These are phyloP conservation scores for Drosophila hydei DNA, from an alignment of 1,140 invertebrate genomes.

Conservation along the genomic window DNA sequence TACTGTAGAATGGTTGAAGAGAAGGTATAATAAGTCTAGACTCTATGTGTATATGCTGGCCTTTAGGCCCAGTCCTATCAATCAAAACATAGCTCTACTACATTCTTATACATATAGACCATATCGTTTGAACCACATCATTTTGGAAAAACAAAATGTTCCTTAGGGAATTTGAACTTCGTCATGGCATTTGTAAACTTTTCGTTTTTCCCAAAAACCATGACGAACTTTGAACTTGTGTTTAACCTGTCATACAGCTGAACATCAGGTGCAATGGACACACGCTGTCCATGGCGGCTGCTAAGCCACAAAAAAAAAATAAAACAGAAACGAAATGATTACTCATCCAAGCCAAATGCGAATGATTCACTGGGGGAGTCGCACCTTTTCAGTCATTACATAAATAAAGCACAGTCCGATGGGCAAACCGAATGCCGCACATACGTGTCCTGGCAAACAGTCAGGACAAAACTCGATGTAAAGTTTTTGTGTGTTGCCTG, in stretches of 20 bases:
- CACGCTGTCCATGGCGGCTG: conserved; percentile 13
- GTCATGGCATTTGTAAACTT: neutral
- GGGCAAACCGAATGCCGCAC: neutral
- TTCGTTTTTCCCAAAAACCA: neutral
- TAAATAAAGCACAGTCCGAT: conserved; percentile 26
- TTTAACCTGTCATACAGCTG: conserved; percentile 33
- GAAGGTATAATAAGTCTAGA: no score
- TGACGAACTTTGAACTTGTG: conserved; percentile 58
- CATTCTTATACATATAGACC: no score
- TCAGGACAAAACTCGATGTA: conserved; percentile 10
- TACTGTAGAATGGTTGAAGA: no score
- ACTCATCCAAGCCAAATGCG: conserved; percentile 43
- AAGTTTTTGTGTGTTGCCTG: conserved; percentile 16
- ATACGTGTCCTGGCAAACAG: conserved; percentile 16
- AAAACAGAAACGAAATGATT: no score
- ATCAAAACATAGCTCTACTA: no score
- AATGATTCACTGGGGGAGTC: conserved; percentile 45
- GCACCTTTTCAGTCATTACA: conserved; percentile 6
- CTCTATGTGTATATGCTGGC: no score
- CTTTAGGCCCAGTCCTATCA: no score
- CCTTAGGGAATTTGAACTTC: neutral
- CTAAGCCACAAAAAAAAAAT: conserved; percentile 47
- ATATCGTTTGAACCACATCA: no score
- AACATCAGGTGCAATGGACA: conserved; percentile 58
- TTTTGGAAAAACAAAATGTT: no score